These are phyloP conservation scores for Dinothrombium tinctorium DNA, from an alignment of 1,140 invertebrate genomes.

Conservation along the genomic window DNA sequence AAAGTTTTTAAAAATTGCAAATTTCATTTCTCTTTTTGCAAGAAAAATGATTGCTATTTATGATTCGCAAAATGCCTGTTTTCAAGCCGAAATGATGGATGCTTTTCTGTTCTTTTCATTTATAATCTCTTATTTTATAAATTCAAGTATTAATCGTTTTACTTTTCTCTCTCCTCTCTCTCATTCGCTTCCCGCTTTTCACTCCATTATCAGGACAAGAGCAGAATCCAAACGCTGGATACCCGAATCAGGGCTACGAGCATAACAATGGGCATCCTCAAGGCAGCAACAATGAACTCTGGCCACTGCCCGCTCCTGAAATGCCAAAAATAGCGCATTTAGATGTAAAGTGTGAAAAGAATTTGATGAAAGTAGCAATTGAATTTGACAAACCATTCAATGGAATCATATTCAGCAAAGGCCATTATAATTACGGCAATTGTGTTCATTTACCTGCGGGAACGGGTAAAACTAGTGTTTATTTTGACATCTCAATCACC, in stretches of 20 bases:
- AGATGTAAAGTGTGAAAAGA: slow-evolving; percentile 19
- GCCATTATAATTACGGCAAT: slow-evolving; percentile 52
- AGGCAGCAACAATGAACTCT: slow-evolving; percentile 13
- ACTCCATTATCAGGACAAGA: background rate
- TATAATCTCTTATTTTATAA: too few relatives aligned
- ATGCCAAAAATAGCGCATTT: slow-evolving; percentile 18
- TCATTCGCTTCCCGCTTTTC: background rate
- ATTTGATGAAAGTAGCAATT: slow-evolving; percentile 18
- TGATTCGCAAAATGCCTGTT: too few relatives aligned
- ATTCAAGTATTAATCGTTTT: background rate
- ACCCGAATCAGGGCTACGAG: background rate
- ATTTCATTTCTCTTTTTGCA: too few relatives aligned
- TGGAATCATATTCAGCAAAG: slow-evolving; percentile 19
- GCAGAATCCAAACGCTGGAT: background rate
- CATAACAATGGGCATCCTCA: too few relatives aligned
- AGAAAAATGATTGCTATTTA: too few relatives aligned
- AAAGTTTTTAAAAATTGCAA: too few relatives aligned
- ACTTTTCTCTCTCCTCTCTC: background rate
- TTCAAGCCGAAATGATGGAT: too few relatives aligned
- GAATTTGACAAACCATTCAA: slow-evolving; percentile 20
- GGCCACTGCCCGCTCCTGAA: slow-evolving; percentile 16
- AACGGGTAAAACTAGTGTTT: slow-evolving; percentile 60
- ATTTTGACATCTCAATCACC: slow-evolving; percentile 73
- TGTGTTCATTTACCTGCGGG: slow-evolving; percentile 73
- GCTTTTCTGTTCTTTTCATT: too few relatives aligned